Evolutionary conservation across 92 coral and sea anemone species (phyloP), one percentile per base, ranked within the genome.

Genomic region (Siderastrea radians): DNA sequence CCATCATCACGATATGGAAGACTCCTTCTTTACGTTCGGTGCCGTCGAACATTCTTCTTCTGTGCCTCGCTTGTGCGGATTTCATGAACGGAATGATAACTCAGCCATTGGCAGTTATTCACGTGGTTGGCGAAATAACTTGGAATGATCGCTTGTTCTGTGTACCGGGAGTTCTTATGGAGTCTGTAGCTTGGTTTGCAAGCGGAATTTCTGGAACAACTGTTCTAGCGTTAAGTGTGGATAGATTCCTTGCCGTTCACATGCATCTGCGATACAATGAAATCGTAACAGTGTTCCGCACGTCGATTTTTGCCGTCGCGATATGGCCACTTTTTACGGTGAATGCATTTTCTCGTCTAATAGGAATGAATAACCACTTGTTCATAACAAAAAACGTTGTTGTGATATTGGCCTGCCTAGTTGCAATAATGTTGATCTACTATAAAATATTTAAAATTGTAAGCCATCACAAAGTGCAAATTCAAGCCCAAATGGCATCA

Each of bases 61-160:
- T 84, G 74, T 84, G 85, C 38, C 89, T 89, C 47, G 93, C 93
- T 49, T 59, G 74, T 54, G 70, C 93, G 3, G 89, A 89, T 63
- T 75, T 89, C 44, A 17, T 84, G 44, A 83, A 77, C 70, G 92
- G 89, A 19, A n/a, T 84, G 50, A 50, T 89, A 52, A 71, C 89
- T 1, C 68, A 71, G 13, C 93, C 89, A 6, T 38, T 84, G 3
- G 75, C 68, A 44, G 73, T 89, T 43, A 77, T 76, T 19, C 80
- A 77, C 80, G 8, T 75, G 43, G 59, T 47, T 43, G 73, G 75
- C 7, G 93, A 78, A 66, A 44, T 79, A 16, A 54, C 68, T 26
- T 10, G 11, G 57, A 68, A 70, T 5, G 51, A 75, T 13, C 46
- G 68, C 49, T 70, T 82, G 47, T 88, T 79, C 54, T 88, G 91